These are phyloP conservation scores for Darevskia nairensis DNA, from an alignment of 2,797 vertebrate species.

Conservation along the genomic window DNA sequence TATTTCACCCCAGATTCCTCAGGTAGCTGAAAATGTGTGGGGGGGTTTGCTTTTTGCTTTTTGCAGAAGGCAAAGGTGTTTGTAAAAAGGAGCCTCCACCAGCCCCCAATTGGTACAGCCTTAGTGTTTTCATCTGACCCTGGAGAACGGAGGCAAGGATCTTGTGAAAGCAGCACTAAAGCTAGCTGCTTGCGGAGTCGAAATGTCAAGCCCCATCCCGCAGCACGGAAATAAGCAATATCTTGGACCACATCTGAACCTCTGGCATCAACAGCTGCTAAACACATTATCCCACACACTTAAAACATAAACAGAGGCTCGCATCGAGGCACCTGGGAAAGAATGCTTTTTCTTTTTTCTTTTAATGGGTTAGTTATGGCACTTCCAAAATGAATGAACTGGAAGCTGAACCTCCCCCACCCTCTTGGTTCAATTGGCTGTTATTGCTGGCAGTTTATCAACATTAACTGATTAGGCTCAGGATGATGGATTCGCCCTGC, in stretches of 20 bases:
- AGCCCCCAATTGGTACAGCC: too few relatives aligned
- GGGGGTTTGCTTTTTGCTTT: background rate
- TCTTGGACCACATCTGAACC: conserved; percentile 36
- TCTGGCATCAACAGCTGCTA: conserved; percentile 53
- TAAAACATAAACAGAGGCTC: conserved; percentile 55
- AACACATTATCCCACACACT: conserved; percentile 60
- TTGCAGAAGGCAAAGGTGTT: background rate
- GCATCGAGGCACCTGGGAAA: conserved; percentile 51
- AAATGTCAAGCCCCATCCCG: background rate
- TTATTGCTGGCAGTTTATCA: conserved; percentile 84
- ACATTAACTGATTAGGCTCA: conserved; percentile 81
- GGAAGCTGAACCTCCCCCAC: conserved; percentile 41
- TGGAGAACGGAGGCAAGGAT: background rate
- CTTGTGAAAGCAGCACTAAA: background rate
- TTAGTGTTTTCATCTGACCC: background rate
- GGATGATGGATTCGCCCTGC: conserved; percentile 77
- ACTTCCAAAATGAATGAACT: conserved; percentile 78
- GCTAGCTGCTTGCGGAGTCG: background rate
- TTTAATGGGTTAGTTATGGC: conserved; percentile 66
- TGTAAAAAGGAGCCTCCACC: background rate
- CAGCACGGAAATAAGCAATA: conserved; percentile 35
- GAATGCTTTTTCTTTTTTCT: conserved; percentile 39
- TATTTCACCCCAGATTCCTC: background rate
- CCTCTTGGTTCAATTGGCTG: conserved; percentile 74
- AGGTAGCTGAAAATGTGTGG: background rate